Conservation (phyloP, 2,888 invertebrate genomes). For the Parelbella ahira region DNA sequence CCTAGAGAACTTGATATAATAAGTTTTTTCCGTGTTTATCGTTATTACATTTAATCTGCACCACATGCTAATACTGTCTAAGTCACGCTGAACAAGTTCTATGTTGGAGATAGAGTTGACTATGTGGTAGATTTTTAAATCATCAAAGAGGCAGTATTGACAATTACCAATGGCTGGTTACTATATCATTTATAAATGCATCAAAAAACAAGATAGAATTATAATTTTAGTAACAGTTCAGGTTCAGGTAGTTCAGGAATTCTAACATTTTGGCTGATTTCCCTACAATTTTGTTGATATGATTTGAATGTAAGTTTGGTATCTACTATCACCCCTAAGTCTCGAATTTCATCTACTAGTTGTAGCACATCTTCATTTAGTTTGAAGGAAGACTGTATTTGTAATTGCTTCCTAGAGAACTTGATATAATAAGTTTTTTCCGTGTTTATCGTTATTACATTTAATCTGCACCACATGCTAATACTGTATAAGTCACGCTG, state of each 20-base stretch:
- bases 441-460: conserved; percentile 24
- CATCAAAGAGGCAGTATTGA: conserved; percentile 27
- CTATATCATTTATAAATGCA: conserved; percentile 26
- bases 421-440: conserved; percentile 25
- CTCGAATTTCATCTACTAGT: conserved; percentile 16
- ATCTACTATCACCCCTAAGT: conserved; percentile 26
- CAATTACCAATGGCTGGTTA: conserved; percentile 8
- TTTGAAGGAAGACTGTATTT: conserved; percentile 11
- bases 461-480: conserved; percentile 20
- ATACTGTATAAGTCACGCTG: conserved; percentile 25
- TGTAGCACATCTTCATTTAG: conserved; percentile 1
- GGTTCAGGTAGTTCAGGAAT: conserved; percentile 14
- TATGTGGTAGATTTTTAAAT: conserved; percentile 26
- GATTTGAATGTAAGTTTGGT: conserved; percentile 19
- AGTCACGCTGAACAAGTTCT: conserved; percentile 21
- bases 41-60: too few relatives aligned
- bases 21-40: conserved; percentile 24
- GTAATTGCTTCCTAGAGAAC: conserved; percentile 18
- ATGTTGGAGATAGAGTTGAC: conserved; percentile 3
- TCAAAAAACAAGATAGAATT: too few relatives aligned
- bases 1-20: conserved; percentile 23
- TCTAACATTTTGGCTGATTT: conserved; percentile 23
- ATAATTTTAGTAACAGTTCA: too few relatives aligned
- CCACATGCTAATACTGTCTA: conserved; percentile 13
- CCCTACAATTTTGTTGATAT: conserved; percentile 22